Evolutionary conservation across 2,113 vertebrate species (phyloP), one percentile per base, ranked within the genome.

Genomic region (Megaceryle torquata): DNA sequence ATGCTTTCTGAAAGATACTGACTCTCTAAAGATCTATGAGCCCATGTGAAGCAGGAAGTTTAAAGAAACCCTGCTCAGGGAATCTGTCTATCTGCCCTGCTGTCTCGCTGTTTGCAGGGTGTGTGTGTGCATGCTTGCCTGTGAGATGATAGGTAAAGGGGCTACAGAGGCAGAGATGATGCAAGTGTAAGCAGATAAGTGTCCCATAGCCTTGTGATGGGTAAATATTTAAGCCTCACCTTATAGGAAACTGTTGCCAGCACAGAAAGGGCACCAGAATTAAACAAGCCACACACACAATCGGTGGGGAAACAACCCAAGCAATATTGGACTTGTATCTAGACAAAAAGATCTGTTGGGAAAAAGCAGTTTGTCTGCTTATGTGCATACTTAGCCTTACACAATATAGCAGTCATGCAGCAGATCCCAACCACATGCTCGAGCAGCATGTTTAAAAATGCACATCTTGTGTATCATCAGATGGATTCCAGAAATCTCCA

Each of bases 1-100:
- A 98, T 97, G 97, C 96, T 98, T 97, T 97, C 96, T 97, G 97
- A 98, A 97, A 96, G 95, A 96, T 97, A 91, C 88, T 67, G 82
- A 68, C 95, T 89, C 97, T 96, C 94, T 95, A 95, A 97, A 97
- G 93, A 91, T 95, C 97, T 94, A 39, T 2, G 6, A 82, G 89
- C 80, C 83, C 86, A 41, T 94, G 81, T 43, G 80, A 96, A 94
- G 68, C 79, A 78, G 54, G 63, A 67, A 76, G 46, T 67, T 96
- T 92, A 84, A 76, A 97, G 64, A 94, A 72, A 61, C 54, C 81
- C 92, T 68, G 33, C 70, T 83, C 86, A 67, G 83, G 67, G 86
- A 92, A 51, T 51, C 63, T 71, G 84, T 78, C 82, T 1, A 1
- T 35, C 44, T 41, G 51, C 46, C 50, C 51, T 33, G 18, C 54